Conservation (phyloP, 2,113 vertebrate species). For the Sinocyclocheilus rhinocerous region DNA sequence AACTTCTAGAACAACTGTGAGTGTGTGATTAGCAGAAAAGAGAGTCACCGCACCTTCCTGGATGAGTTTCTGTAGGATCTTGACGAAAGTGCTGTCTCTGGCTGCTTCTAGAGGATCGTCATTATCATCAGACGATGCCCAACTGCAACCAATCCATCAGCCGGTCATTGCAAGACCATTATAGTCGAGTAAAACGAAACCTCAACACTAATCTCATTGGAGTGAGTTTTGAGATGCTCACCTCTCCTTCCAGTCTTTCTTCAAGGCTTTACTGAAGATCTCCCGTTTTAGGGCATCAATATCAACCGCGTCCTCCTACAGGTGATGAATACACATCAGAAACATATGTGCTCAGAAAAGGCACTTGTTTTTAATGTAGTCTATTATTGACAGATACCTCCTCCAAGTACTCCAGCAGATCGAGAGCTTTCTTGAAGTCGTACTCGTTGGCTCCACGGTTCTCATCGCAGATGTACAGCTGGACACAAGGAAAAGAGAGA, state of each 20-base stretch:
- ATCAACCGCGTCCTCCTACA: constrained; percentile 76
- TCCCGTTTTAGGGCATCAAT: constrained; percentile 85
- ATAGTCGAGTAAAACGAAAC: neutral
- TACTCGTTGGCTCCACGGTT: constrained; percentile 94
- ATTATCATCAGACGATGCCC: constrained; percentile 84
- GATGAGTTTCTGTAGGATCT: constrained; percentile 90
- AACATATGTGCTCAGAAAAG: neutral
- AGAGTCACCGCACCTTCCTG: constrained; percentile 83
- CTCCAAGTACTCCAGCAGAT: constrained; percentile 91
- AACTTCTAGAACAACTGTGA: neutral
- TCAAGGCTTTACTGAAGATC: constrained; percentile 88
- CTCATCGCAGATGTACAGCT: constrained; percentile 95
- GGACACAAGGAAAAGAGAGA: neutral
- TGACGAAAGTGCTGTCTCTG: constrained; percentile 93
- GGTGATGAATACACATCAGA: neutral
- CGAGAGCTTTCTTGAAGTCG: constrained; percentile 97
- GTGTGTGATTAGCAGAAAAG: no score
- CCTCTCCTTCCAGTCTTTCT: constrained; percentile 80
- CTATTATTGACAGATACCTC: constrained; percentile 73
- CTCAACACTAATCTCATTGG: neutral
- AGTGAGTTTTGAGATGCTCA: constrained; percentile 66
- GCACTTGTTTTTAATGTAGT: neutral
- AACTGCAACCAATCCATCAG: constrained; percentile 78
- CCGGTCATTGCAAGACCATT: neutral
- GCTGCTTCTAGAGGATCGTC: constrained; percentile 94